Evolutionary conservation across 2,113 vertebrate species (phyloP).

Genomic region (Peromyscus californicus): DNA sequence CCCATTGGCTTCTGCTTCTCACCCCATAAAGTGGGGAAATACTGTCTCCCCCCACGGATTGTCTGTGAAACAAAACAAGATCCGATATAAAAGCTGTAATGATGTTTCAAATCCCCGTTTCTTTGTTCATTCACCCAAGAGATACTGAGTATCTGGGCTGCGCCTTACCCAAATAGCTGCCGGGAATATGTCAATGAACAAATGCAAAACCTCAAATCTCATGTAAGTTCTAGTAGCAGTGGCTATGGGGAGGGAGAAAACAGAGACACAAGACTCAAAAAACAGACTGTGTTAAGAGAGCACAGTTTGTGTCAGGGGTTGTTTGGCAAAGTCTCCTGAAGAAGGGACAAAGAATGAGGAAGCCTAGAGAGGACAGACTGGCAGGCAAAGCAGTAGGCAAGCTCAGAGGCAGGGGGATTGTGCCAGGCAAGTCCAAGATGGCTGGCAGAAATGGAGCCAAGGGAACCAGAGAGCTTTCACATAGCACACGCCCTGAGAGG

Average conservation of each 20-base stretch:
- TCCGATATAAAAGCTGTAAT: background rate
- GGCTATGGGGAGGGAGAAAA: background rate
- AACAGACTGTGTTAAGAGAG: background rate
- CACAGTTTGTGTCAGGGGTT: background rate
- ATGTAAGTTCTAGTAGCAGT: background rate
- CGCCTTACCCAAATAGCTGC: background rate
- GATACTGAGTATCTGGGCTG: background rate
- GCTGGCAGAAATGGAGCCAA: background rate
- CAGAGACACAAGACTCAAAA: background rate
- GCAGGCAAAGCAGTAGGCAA: background rate
- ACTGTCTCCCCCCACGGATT: background rate
- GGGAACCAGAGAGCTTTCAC: too few relatives aligned
- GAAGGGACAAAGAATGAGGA: background rate
- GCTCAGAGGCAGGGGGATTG: too few relatives aligned
- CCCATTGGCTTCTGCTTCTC: background rate
- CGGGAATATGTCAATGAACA: background rate
- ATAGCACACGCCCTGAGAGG: background rate
- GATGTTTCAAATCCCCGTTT: background rate
- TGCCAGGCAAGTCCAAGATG: background rate
- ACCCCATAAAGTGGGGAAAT: background rate
- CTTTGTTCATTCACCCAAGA: background rate
- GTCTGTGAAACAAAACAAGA: background rate
- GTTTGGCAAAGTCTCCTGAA: background rate
- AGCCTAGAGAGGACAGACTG: background rate
- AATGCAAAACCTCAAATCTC: background rate